Base-by-base conservation (phyloP, 2,797 vertebrate species). In the Tenualosa thibaudeaui region DNA sequence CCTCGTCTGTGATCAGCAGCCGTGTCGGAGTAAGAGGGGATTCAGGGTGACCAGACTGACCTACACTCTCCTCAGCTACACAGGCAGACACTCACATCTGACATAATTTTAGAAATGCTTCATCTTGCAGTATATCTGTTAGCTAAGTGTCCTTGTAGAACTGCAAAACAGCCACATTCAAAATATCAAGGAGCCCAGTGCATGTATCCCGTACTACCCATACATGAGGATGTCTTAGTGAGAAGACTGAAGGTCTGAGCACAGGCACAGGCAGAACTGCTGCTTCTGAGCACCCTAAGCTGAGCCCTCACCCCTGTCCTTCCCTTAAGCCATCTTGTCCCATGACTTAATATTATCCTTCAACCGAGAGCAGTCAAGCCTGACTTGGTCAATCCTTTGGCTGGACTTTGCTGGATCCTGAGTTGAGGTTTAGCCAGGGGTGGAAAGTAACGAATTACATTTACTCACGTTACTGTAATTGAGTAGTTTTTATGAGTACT, bases 311-410 rank as follows among this genome's bases (percentile, higher is more conserved):
- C 56, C 53, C 84, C 88, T 81, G 46, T 85, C 26, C 81, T 84
- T 37, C 49, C 84, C 86, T 90, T 93, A 93, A 94, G 90, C 92
- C 89, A 82, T 85, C 86, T 90, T 85, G 89, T 92, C 93, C 90
- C 92, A 92, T 93, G 93, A 95, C 91, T 93, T 93, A 83, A 75
- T 82, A 87, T 94, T 92, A 94, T 94, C 92, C 91, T 83, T 89
- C 82, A 89, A 90, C 90, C 65, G 51, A 84, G 40, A 82, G 62
- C 88, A 87, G 88, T 90, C 90, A 90, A 82, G 60, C 92, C 83
- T 84, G 54, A 86, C 90, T 86, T 86, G 87, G 84, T 89, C 87
- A 87, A 71, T 85, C 84, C 87, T 84, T 88, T 89, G 82, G 90
- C 86, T 71, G 53, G 53, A 54, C 50, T 54, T n/a, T n/a, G n/a